Conservation (phyloP, 2,888 invertebrate species). For the Biston stratarius region DNA sequence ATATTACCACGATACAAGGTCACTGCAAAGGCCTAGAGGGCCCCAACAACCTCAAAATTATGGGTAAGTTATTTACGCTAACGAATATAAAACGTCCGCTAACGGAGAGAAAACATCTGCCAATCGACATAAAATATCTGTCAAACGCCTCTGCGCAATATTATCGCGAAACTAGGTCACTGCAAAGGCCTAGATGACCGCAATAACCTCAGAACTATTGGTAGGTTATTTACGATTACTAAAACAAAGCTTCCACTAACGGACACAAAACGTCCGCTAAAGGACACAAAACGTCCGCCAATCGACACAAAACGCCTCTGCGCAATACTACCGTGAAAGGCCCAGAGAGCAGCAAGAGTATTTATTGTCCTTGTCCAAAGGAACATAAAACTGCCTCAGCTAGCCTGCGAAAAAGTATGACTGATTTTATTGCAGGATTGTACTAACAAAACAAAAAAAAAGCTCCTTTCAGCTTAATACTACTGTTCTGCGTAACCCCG, state of each 20-base stretch:
- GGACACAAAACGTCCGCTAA: slow-evolving; percentile 5
- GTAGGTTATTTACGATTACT: too few relatives aligned
- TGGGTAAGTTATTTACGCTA: slow-evolving; percentile 60
- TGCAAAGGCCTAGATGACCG: slow-evolving; percentile 84
- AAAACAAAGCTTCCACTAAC: not conserved
- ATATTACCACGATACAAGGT: slow-evolving; percentile 87
- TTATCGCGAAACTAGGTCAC: slow-evolving; percentile 87
- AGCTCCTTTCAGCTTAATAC: too few relatives aligned
- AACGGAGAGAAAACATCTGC: slow-evolving; percentile 28
- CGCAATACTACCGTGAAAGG: too few relatives aligned
- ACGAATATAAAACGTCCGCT: not conserved
- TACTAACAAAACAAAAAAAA: too few relatives aligned
- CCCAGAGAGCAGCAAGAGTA: too few relatives aligned
- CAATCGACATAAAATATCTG: too few relatives aligned
- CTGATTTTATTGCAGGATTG: too few relatives aligned
- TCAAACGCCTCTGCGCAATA: slow-evolving; percentile 75
- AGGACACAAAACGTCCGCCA: slow-evolving; percentile 26
- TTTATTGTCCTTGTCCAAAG: too few relatives aligned
- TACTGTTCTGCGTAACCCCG: too few relatives aligned
- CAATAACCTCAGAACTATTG: slow-evolving; percentile 59
- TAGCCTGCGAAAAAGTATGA: too few relatives aligned
- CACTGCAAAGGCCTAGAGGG: slow-evolving; percentile 86
- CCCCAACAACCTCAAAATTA: slow-evolving; percentile 54
- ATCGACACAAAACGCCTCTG: too few relatives aligned
- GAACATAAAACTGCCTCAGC: too few relatives aligned